phyloP scores from a whole-genome alignment of 2,888 invertebrate species.

The Coelogynopora nodosa region DNA sequence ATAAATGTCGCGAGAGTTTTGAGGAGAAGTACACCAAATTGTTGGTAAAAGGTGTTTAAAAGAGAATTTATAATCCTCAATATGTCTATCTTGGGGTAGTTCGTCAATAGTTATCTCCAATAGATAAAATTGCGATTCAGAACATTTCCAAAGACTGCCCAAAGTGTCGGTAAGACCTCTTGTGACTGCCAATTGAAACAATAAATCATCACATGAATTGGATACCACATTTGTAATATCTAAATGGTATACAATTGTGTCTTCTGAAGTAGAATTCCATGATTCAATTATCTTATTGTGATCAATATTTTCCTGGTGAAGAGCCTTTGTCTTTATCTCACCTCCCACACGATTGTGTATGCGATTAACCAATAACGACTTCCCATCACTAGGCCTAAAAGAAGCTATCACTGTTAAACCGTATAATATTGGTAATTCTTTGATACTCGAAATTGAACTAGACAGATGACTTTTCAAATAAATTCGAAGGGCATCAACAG shows the following conservation, averaged over 20 bases:
- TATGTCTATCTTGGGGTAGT: neutral
- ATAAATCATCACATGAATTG: neutral
- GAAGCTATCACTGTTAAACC: neutral
- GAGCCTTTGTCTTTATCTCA: neutral
- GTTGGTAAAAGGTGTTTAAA: neutral
- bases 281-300: neutral
- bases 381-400: neutral
- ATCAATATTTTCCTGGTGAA: neutral
- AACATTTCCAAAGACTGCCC: slow-evolving; percentile 1
- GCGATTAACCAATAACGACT: neutral
- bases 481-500: neutral
- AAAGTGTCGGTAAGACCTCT: neutral
- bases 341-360: neutral
- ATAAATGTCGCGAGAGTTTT: neutral
- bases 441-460: neutral
- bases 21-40: neutral
- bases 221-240: neutral
- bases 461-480: neutral
- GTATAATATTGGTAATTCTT: neutral
- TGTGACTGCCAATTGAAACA: neutral
- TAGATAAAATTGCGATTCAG: neutral
- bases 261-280: neutral
- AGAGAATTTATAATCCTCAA: neutral
- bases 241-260: neutral
- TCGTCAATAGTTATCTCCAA: neutral